Evolutionary conservation across 2,113 vertebrate genomes (phyloP), one percentile per base, ranked within the genome.

Genomic region (Hypanus sabinus): DNA sequence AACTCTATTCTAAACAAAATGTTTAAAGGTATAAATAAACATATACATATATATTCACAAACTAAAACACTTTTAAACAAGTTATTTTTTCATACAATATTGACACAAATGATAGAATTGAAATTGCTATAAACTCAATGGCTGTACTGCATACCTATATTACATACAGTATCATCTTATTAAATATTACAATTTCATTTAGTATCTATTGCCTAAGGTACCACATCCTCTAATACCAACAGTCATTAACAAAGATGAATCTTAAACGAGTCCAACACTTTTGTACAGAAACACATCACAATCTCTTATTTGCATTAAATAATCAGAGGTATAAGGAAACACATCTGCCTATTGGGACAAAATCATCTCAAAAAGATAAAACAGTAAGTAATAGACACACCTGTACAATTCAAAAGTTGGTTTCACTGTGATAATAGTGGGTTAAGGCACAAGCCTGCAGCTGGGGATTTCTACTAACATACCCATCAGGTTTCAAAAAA

Each of bases 201-300:
- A 27, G 55, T 93, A 75, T 93, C 91, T 93, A 93, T 93, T 93
- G 91, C 91, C 91, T 14, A 93, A 93, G 36, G 20, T 93, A 93
- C 20, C 91, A 93, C 91, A 93, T 73, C 36, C 38, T 93, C 91
- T 93, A 93, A 73, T 70, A 46, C 91, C 73, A 93, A 93, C 68
- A 92, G 70, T 75, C 91, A 93, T 71, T 71, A 73, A 93, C 91
- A 73, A 90, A 90, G 36, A 22, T 46, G 70, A 93, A 70, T 75
- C 91, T 93, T 93, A 73, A 93, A 93, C 70, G 24, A 38, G 70
- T 93, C 91, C 68, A 93, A 93, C 91, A 93, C 91, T 30, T 93
- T 93, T 93, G 38, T 93, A 93, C 91, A 93, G 91, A 93, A 93
- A 93, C 71, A 93, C 91, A 73, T 22, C 91, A 93, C 91, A 71